A percentile compares a stretch with the other conserved stretches of the same genome.
Conservation (phyloP, 2,113 vertebrate genomes). For the Carettochelys insculpta region DNA sequence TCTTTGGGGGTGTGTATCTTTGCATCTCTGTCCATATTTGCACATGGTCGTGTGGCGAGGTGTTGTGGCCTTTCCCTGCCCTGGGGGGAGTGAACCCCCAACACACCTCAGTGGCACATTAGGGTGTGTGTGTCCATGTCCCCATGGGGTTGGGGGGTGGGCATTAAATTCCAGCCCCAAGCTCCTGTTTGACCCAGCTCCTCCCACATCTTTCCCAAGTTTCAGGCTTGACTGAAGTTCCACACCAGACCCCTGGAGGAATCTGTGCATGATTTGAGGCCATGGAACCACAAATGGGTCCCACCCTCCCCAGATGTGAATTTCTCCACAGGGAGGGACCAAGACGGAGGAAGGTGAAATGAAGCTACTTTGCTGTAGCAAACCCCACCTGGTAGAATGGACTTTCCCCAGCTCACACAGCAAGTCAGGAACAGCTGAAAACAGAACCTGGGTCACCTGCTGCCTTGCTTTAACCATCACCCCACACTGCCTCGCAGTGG, state of each 20-base stretch:
- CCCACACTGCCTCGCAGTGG: rapidly evolving
- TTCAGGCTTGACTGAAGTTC: neutral
- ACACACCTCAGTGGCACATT: no score
- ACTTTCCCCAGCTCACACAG: neutral
- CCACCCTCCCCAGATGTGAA: neutral
- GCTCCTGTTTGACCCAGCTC: neutral
- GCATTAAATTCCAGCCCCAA: neutral
- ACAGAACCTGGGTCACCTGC: neutral
- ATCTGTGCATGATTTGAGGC: rapidly evolving
- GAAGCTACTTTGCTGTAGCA: neutral
- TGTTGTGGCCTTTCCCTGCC: no score
- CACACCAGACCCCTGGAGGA: neutral
- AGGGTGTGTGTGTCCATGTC: neutral
- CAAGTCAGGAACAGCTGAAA: neutral
- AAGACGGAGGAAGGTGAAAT: neutral
- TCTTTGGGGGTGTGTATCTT: neutral
- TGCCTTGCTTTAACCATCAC: neutral
- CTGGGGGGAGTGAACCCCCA: no score
- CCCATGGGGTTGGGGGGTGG: rapidly evolving
- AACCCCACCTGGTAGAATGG: neutral
- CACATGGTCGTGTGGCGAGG: rapidly evolving
- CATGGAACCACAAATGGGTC: neutral
- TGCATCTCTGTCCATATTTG: neutral
- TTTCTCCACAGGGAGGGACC: neutral
- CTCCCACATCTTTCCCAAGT: neutral